Percentiles rank a stretch among this genome's conserved stretches.
These are phyloP conservation scores for Willisornis vidua DNA, from an alignment of 2,113 vertebrate species.

Conservation along the genomic window DNA sequence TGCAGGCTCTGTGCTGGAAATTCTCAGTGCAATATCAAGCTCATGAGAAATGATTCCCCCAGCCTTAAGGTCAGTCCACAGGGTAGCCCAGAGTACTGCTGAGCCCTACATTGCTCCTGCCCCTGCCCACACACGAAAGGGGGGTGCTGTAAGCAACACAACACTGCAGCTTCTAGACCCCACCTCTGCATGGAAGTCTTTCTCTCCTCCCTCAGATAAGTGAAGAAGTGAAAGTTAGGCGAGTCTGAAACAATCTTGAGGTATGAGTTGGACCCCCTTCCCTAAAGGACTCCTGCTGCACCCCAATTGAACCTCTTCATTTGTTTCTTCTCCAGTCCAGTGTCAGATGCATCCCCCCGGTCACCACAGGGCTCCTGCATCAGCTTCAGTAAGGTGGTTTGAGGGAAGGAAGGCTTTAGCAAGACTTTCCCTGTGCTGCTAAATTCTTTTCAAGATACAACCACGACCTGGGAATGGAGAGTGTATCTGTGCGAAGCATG, in stretches of 20 bases:
- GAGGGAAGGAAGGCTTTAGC: background rate
- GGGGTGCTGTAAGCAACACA: background rate
- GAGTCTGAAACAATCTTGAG: background rate
- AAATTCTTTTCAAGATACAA: background rate
- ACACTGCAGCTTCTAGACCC: background rate
- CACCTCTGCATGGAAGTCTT: background rate
- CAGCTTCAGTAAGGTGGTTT: background rate
- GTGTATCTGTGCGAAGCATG: background rate
- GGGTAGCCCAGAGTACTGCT: background rate
- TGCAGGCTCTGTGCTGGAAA: background rate
- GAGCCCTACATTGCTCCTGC: background rate
- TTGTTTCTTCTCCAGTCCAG: background rate
- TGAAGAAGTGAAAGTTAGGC: background rate
- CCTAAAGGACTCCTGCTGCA: background rate
- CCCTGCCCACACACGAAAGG: background rate
- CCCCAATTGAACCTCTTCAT: background rate
- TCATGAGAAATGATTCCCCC: background rate
- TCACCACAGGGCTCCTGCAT: background rate
- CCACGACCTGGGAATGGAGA: background rate
- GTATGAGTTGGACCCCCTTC: background rate
- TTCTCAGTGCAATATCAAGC: background rate
- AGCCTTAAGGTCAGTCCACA: background rate
- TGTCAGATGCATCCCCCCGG: background rate
- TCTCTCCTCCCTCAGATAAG: background rate
- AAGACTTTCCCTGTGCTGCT: background rate